Evolutionary conservation across 2,888 invertebrate species (phyloP).

Genomic region (Ormyrus pomaceus): DNA sequence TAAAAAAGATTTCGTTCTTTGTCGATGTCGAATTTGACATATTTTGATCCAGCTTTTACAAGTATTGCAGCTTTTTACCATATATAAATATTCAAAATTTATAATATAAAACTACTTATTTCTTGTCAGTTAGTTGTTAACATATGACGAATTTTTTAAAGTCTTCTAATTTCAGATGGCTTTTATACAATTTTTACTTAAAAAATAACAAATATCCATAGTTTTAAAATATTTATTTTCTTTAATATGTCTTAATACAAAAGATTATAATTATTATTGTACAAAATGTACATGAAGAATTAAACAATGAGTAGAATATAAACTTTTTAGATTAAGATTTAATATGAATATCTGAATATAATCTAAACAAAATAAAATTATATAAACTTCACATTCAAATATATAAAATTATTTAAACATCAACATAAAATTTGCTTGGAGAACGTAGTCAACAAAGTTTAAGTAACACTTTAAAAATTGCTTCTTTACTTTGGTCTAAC

Average conservation of each 20-base stretch:
- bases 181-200: too few species aligned
- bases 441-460: constrained; percentile 7
- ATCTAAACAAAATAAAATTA: constrained; percentile 8
- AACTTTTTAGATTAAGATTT: neutral
- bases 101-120: too few species aligned
- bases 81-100: too few species aligned
- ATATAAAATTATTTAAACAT: constrained; percentile 4
- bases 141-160: too few species aligned
- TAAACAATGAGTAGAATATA: neutral
- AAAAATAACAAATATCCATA: neutral
- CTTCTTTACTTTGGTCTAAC: constrained; percentile 61
- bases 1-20: neutral
- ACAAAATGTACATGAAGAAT: neutral
- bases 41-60: too few species aligned
- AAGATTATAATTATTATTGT: neutral
- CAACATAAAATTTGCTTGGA: constrained; percentile 9
- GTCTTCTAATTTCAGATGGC: neutral
- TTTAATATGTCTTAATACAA: neutral
- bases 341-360: too few species aligned
- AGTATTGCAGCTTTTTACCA: too few species aligned
- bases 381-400: neutral
- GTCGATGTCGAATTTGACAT: too few species aligned
- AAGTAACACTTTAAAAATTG: constrained; percentile 8
- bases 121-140: too few species aligned
- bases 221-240: constrained; percentile 34